Conservation (phyloP, 2,113 vertebrate species). For the Trichechus manatus region DNA sequence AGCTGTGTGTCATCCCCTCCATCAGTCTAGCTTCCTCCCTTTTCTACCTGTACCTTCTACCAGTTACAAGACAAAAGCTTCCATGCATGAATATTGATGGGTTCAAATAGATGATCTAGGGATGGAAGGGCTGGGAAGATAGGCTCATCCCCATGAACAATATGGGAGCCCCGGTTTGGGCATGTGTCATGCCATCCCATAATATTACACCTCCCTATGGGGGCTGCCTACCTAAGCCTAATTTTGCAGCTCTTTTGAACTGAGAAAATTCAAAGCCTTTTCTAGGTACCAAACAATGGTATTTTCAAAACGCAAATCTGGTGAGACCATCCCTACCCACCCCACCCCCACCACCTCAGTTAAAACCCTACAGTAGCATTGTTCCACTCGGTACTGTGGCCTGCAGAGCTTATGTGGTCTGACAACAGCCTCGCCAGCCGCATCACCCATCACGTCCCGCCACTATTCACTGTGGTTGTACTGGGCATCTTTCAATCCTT, state of each 20-base stretch:
- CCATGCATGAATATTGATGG: not conserved
- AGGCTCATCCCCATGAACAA: fast-evolving
- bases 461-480: fast-evolving
- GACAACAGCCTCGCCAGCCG: no score
- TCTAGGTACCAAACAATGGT: not conserved
- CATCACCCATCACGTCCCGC: fast-evolving
- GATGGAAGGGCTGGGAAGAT: fast-evolving
- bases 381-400: not conserved
- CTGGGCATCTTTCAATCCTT: not conserved
- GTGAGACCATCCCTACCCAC: no score
- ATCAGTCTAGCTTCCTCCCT: not conserved
- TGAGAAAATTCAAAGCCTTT: not conserved
- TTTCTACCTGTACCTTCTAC: not conserved
- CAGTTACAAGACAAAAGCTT: not conserved
- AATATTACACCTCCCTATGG: no score
- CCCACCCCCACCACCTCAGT: not conserved
- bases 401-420: not conserved
- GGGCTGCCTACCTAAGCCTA: not conserved
- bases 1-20: not conserved
- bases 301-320: constrained; percentile 47
- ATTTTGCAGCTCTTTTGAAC: not conserved
- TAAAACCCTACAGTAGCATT: not conserved
- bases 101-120: no score
- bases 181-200: not conserved
- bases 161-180: fast-evolving